Percentiles rank a stretch among this genome's conserved stretches.
Evolutionary conservation across 2,113 vertebrate species (phyloP).

Genomic region (Laticauda colubrina): DNA sequence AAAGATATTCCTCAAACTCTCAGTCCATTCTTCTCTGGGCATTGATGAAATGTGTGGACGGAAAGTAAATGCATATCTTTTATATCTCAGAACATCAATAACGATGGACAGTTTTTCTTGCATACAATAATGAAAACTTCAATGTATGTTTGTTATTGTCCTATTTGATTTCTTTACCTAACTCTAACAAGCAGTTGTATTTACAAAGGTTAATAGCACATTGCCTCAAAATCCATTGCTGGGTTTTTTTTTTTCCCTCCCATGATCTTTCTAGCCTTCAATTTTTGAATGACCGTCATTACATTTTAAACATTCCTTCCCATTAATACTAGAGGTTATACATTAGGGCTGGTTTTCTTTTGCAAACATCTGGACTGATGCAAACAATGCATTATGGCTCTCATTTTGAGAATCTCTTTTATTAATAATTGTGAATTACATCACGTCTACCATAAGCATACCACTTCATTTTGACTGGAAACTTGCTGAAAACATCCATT

Average conservation of each 20-base stretch:
- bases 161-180: background rate
- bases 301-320: conserved; percentile 71
- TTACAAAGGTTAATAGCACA: conserved; percentile 21
- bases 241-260: conserved; percentile 37
- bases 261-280: conserved; percentile 60
- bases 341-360: conserved; percentile 73
- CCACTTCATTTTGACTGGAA: conserved; percentile 63
- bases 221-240: conserved; percentile 39
- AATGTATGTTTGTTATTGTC: background rate
- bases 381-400: conserved; percentile 68
- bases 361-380: conserved; percentile 73
- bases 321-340: conserved; percentile 67
- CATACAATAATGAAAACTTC: background rate
- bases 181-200: conserved; percentile 14
- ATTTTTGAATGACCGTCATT: conserved; percentile 68
- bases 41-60: background rate
- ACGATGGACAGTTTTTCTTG: background rate
- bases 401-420: conserved; percentile 66
- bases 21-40: background rate
- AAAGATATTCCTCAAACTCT: background rate
- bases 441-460: conserved; percentile 69
- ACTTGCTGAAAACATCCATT: conserved; percentile 53
- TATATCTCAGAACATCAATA: background rate
- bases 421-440: conserved; percentile 75
- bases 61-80: background rate